Percentiles rank a stretch among this genome's conserved stretches.
Evolutionary conservation across 1,140 invertebrate genomes (phyloP).

Genomic region (Lucilia sericata): DNA sequence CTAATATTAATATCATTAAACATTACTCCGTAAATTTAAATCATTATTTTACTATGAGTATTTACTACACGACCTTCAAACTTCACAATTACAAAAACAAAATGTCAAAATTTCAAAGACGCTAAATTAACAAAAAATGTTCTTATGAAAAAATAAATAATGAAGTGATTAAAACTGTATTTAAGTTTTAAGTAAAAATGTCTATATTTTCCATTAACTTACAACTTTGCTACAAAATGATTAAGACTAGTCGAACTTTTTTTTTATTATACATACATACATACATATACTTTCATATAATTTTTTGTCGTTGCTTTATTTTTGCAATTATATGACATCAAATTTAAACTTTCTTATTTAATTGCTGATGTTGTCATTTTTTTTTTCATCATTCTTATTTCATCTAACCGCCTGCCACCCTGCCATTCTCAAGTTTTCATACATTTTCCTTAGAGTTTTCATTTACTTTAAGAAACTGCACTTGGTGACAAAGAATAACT

Average conservation of each 20-base stretch:
- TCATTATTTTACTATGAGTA: too few species aligned
- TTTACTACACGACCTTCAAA: not conserved
- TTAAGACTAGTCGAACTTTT: constrained; percentile 12
- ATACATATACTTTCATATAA: too few species aligned
- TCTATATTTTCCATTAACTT: constrained; percentile 15
- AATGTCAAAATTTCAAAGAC: not conserved
- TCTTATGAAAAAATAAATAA: not conserved
- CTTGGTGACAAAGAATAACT: constrained; percentile 23
- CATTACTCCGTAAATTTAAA: too few species aligned
- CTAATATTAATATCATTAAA: too few species aligned
- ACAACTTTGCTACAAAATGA: constrained; percentile 4
- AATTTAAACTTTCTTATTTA: constrained; percentile 25
- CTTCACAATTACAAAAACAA: not conserved
- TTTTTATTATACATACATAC: not conserved
- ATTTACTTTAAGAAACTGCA: not conserved
- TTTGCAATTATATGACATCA: constrained; percentile 19
- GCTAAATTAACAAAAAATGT: not conserved
- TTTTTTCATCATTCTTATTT: not conserved
- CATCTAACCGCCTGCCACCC: not conserved
- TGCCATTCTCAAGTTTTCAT: not conserved
- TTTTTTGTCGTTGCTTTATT: not conserved
- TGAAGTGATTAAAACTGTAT: not conserved
- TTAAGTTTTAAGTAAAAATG: constrained; percentile 10
- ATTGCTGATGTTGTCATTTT: constrained; percentile 20
- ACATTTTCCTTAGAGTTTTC: not conserved